These are phyloP conservation scores for Characodon lateralis DNA, from an alignment of 2,797 vertebrate species.

Conservation along the genomic window DNA sequence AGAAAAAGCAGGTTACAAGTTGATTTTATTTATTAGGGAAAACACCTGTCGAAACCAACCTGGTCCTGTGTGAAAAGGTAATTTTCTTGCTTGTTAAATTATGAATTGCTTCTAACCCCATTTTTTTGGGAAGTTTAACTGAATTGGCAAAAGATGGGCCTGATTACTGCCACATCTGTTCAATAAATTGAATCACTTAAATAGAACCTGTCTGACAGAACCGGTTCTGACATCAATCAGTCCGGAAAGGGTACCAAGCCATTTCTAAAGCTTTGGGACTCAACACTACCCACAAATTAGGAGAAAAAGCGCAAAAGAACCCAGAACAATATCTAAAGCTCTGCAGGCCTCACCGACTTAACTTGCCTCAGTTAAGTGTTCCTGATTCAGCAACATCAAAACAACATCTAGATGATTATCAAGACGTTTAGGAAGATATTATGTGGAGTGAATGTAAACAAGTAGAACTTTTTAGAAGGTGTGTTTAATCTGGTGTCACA, in stretches of 20 bases:
- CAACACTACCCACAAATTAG: not conserved
- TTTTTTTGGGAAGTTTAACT: not conserved
- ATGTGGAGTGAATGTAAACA: not conserved
- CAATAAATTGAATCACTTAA: not conserved
- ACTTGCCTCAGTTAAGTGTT: not conserved
- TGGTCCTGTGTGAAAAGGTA: not conserved
- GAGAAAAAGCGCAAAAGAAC: not conserved
- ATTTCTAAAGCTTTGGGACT: not conserved
- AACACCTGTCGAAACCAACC: not conserved
- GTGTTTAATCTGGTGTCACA: not conserved
- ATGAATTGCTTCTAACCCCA: not conserved
- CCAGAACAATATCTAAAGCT: not conserved
- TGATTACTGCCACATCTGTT: not conserved
- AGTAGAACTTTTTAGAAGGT: not conserved
- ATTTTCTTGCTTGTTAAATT: not conserved
- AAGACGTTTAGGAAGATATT: not conserved
- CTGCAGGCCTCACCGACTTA: not conserved
- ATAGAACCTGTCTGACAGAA: not conserved
- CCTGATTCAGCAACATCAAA: not conserved
- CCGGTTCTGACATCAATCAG: not conserved
- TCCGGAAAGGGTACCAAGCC: not conserved
- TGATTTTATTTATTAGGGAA: not conserved
- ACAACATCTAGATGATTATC: not conserved
- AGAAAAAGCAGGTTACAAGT: not conserved
- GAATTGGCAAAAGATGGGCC: not conserved